Conservation (phyloP, 1,140 invertebrate species). For the Pachypsylla venusta region DNA sequence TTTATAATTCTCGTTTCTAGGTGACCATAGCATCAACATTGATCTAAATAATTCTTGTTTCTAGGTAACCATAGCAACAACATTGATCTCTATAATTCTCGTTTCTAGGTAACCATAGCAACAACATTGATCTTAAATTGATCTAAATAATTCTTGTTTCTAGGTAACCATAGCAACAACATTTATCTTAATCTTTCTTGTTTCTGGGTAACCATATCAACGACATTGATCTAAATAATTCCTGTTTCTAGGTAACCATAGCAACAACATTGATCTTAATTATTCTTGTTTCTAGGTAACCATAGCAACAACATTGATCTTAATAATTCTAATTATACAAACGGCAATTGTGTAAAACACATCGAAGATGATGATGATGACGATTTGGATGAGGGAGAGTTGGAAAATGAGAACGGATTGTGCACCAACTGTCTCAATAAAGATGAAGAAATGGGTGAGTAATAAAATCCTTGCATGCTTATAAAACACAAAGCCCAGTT, state of each 20-base stretch:
- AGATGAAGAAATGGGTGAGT: constrained; percentile 1
- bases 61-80: background rate
- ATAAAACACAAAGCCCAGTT: too few species aligned
- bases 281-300: too few species aligned
- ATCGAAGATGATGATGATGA: background rate
- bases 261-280: too few species aligned
- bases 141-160: background rate
- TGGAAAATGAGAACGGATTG: constrained; percentile 1
- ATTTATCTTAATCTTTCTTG: too few species aligned
- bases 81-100: background rate
- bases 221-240: too few species aligned
- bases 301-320: too few species aligned
- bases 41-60: background rate
- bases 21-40: background rate
- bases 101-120: background rate
- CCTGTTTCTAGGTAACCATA: too few species aligned
- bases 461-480: too few species aligned
- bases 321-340: too few species aligned
- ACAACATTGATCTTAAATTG: background rate
- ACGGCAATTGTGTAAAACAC: too few species aligned
- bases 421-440: background rate
- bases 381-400: background rate
- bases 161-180: background rate
- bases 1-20: background rate
- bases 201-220: too few species aligned